Conservation (phyloP, 2,113 vertebrate species). For the Egretta garzetta region DNA sequence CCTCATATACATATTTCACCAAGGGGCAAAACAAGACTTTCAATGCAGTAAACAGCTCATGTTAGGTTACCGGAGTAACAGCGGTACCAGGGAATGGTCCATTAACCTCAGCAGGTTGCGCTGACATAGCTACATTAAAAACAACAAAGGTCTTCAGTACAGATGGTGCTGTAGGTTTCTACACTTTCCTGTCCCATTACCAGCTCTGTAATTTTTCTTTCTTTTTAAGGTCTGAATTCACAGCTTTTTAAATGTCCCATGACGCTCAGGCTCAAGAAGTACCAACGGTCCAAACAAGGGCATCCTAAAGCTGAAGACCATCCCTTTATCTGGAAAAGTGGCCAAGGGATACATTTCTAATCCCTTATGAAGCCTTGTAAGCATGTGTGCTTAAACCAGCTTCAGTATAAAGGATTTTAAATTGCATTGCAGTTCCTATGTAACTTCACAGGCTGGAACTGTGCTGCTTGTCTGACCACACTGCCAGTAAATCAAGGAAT, state of each 20-base stretch:
- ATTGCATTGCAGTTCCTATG: neutral
- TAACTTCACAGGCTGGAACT: neutral
- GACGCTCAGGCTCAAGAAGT: neutral
- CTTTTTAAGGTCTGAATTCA: neutral
- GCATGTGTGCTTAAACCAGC: neutral
- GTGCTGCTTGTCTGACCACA: neutral
- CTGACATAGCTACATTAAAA: neutral
- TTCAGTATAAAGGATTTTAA: neutral
- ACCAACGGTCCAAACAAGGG: neutral
- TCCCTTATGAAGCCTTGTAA: neutral
- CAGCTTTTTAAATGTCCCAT: neutral
- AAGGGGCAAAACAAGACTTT: neutral
- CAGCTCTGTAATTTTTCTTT: neutral
- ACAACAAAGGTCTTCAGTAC: neutral
- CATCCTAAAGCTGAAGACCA: neutral
- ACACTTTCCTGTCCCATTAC: neutral
- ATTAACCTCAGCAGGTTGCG: neutral
- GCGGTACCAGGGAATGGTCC: neutral
- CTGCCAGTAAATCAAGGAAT: neutral
- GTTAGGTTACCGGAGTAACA: neutral
- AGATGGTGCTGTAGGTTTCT: neutral
- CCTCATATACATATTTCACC: neutral
- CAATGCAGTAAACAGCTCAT: neutral
- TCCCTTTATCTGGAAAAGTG: neutral
- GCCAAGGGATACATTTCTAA: neutral